Percentiles rank a stretch among this genome's conserved stretches.
Evolutionary conservation across 1,140 invertebrate species (phyloP).

Genomic region (Dryas iulia): DNA sequence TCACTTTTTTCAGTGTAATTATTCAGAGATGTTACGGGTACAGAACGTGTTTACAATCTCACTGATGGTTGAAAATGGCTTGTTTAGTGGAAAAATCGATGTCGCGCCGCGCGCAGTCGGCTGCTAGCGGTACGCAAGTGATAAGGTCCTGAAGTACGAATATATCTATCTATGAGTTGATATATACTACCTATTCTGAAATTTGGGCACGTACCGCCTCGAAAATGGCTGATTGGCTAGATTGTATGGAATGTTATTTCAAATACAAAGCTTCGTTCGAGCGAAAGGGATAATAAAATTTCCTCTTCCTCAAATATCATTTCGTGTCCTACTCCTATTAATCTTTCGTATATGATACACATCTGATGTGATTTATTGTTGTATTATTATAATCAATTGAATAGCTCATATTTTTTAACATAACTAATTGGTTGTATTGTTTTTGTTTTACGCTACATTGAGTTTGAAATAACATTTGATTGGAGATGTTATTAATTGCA

Average conservation of each 20-base stretch:
- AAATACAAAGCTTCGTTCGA: slow-evolving; percentile 16
- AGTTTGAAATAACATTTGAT: no score
- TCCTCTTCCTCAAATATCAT: background rate
- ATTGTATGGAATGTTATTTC: slow-evolving; percentile 34
- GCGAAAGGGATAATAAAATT: slow-evolving; percentile 7
- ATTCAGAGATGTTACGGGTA: slow-evolving; percentile 32
- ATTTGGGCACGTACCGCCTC: slow-evolving; percentile 41
- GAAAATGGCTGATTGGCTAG: slow-evolving; percentile 43
- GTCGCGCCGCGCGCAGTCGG: slow-evolving; percentile 67
- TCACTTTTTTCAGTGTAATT: slow-evolving; percentile 37
- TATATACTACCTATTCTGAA: slow-evolving; percentile 33
- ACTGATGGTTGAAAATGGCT: slow-evolving; percentile 67
- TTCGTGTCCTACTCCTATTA: background rate
- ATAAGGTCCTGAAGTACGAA: slow-evolving; percentile 50
- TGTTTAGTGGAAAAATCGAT: slow-evolving; percentile 76
- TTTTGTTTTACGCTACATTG: no score
- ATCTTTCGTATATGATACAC: background rate
- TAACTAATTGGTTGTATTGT: no score
- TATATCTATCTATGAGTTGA: slow-evolving; percentile 25
- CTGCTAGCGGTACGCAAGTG: slow-evolving; percentile 55
- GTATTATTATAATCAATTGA: no score
- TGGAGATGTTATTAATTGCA: no score
- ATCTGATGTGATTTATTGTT: background rate
- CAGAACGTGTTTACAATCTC: slow-evolving; percentile 69
- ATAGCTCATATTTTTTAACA: no score